Conservation (phyloP, 2,797 vertebrate species). For the Pelodytes ibericus region DNA sequence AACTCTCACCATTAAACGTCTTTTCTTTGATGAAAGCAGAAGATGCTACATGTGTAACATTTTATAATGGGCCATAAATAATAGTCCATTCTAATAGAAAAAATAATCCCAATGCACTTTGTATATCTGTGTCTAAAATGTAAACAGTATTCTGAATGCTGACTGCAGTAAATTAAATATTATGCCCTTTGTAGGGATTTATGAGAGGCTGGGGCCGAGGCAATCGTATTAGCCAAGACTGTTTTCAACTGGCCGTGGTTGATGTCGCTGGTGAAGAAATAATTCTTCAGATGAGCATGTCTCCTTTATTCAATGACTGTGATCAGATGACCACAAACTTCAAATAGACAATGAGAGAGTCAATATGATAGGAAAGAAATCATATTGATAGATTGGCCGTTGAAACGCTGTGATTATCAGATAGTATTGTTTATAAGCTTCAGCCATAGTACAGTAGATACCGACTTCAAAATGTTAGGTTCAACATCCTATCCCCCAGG, state of each 20-base stretch:
- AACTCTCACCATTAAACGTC: too few relatives aligned
- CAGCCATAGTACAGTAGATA: constrained; percentile 49
- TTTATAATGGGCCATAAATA: constrained; percentile 1
- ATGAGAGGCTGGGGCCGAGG: constrained; percentile 6
- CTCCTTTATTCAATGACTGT: constrained; percentile 38
- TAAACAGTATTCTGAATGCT: constrained; percentile 15
- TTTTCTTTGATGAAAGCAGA: background rate
- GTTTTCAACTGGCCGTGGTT: constrained; percentile 16
- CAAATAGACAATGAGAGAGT: constrained; percentile 49
- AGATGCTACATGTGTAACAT: background rate
- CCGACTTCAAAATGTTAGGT: constrained; percentile 46
- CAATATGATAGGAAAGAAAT: constrained; percentile 39
- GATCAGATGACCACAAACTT: constrained; percentile 44
- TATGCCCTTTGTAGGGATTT: constrained; percentile 48
- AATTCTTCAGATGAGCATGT: constrained; percentile 40
- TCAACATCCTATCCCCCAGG: constrained; percentile 32
- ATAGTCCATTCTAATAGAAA: background rate
- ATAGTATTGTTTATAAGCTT: constrained; percentile 49
- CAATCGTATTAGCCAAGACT: constrained; percentile 37
- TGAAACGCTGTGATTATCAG: constrained; percentile 40
- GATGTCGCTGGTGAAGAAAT: constrained; percentile 41
- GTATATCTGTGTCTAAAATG: background rate
- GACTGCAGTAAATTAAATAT: constrained; percentile 40
- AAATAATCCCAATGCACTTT: background rate
- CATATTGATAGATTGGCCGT: constrained; percentile 38